Percentiles rank a stretch among this genome's conserved stretches.
Conservation (phyloP, 2,888 invertebrate genomes). For the Neocrepidodera transversa region DNA sequence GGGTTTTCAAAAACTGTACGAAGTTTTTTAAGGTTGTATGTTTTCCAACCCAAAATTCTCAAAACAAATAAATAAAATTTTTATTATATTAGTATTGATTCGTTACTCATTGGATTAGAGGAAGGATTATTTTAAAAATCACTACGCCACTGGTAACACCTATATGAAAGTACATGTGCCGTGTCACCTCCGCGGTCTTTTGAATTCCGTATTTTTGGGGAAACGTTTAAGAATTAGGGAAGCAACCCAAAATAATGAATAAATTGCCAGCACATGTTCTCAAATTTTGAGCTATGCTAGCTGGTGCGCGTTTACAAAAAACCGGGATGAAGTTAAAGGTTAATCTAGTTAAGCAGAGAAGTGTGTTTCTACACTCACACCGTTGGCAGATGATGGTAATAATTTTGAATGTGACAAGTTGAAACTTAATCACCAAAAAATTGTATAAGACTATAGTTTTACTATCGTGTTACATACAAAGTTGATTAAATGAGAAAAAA, state of each 20-base stretch:
- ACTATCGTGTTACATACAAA: too few relatives aligned
- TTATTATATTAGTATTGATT: too few relatives aligned
- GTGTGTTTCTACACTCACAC: constrained; percentile 41
- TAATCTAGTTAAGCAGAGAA: constrained; percentile 50
- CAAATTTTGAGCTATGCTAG: constrained; percentile 9
- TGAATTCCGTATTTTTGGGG: constrained; percentile 42
- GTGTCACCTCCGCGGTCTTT: constrained; percentile 36
- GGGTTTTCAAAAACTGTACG: too few relatives aligned
- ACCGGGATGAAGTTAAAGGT: constrained; percentile 46
- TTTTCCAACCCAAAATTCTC: too few relatives aligned
- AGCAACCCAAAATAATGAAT: constrained; percentile 40
- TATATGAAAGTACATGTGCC: constrained; percentile 36
- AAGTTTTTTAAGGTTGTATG: too few relatives aligned
- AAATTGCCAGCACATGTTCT: constrained; percentile 44
- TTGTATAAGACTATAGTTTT: too few relatives aligned
- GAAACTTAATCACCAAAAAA: too few relatives aligned
- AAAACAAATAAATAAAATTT: too few relatives aligned
- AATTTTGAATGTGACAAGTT: constrained; percentile 24
- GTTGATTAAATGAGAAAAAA: too few relatives aligned
- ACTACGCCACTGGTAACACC: constrained; percentile 25
- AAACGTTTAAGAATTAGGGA: constrained; percentile 43
- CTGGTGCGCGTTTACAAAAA: constrained; percentile 42
- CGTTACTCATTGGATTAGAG: too few relatives aligned
- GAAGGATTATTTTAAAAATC: too few relatives aligned
- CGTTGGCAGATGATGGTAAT: constrained; percentile 22